Conservation (phyloP, 2,888 invertebrate species). For the Dryobotodes eremita region DNA sequence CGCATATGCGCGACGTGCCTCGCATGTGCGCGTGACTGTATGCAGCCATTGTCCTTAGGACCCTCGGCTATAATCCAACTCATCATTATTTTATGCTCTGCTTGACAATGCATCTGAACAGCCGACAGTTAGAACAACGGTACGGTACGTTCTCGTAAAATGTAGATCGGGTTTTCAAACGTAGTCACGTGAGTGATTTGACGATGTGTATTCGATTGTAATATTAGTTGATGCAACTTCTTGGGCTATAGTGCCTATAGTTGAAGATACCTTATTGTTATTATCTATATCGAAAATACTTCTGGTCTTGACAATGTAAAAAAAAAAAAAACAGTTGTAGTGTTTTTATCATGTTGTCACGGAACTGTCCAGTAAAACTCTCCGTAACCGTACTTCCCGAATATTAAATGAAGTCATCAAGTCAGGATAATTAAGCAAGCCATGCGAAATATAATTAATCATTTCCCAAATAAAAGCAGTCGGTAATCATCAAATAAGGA, state of each 20-base stretch:
- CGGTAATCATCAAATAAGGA: slow-evolving; percentile 17
- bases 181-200: not conserved
- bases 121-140: slow-evolving; percentile 45
- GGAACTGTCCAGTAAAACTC: not conserved
- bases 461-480: not conserved
- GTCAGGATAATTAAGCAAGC: not conserved
- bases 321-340: not conserved
- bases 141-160: slow-evolving; percentile 22
- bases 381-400: not conserved
- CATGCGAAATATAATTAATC: not conserved
- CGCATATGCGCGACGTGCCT: slow-evolving; percentile 68
- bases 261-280: not conserved
- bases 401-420: slow-evolving; percentile 8
- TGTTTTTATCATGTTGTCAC: not conserved
- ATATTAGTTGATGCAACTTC: not conserved
- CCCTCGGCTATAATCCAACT: slow-evolving; percentile 53
- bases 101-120: slow-evolving; percentile 56
- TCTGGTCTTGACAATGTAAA: not conserved
- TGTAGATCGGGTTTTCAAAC: slow-evolving; percentile 9
- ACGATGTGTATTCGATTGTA: not conserved
- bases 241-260: not conserved
- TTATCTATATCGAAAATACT: no score
- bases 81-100: slow-evolving; percentile 60
- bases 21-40: slow-evolving; percentile 75
- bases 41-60: slow-evolving; percentile 69